Base-by-base conservation (phyloP, 2,797 vertebrate species). In the Falco cherrug region DNA sequence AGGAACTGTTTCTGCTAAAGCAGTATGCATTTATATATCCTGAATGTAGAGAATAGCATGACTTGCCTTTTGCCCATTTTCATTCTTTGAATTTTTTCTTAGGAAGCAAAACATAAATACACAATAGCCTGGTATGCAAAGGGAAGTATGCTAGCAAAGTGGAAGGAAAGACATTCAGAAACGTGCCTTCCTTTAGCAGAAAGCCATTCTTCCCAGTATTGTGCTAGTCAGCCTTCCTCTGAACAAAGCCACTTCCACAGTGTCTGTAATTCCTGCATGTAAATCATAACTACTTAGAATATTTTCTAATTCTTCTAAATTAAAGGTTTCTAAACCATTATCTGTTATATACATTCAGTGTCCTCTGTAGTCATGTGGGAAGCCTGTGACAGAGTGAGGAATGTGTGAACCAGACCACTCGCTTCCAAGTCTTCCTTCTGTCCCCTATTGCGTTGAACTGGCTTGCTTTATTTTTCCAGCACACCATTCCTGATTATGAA, bases 191-290 rank as follows among this genome's bases (percentile, higher is more conserved):
- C 93, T 91, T 85, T 85, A 69, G 71, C 4, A 91, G 77, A 93
- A 87, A 91, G 48, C 57, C 43, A 6, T 94, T 96, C 87, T 97
- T 95, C 93, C 93, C 90, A 59, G 53, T 95, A 94, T 96, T 96
- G 90, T 95, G 63, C 57, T 90, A 59, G 43, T 69, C 35, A 60
- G 54, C 51, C 61, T 96, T 92, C 75, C 73, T 94, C 51, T 88
- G 90, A 87, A 87, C 92, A 96, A 91, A 91, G 59, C 51, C 31
- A 43, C 39, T 87, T 96, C 82, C 78, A 92, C 9, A 48, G 41
- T 9, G n/a, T 87, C 75, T 92, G n/a, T 63, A 85, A 45, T 81
- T 96, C 37, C 51, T 94, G 35, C 35, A 10, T 78, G 59, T 50
- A 82, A 69, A 70, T 84, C 4, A 1, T 45, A 84, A 68, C 11